A percentile compares a stretch with the other conserved stretches of the same genome.
These are phyloP conservation scores for Caenorhabditis remanei DNA, from an alignment of 1,140 invertebrate species.

Conservation along the genomic window DNA sequence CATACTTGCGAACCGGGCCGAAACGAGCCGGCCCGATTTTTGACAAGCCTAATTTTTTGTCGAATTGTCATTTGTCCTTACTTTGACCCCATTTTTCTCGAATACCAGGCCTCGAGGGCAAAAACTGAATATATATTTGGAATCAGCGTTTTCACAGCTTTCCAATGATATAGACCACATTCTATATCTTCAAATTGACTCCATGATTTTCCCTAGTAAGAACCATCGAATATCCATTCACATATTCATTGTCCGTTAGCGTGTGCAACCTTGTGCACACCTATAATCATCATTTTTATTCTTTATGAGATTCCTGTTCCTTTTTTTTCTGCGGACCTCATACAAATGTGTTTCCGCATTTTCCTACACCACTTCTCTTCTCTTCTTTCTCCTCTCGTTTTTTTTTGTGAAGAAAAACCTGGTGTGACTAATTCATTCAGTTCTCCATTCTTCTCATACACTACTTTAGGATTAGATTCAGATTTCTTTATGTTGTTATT, in stretches of 20 bases:
- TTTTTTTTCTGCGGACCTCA: background rate
- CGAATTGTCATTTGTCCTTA: too few relatives aligned
- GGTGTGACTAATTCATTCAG: conserved; percentile 10
- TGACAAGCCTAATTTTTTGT: too few relatives aligned
- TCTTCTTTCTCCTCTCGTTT: background rate
- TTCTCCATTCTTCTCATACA: too few relatives aligned
- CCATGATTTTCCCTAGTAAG: background rate
- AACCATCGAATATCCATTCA: background rate
- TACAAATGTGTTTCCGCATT: background rate
- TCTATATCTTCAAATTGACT: too few relatives aligned
- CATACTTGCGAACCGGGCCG: too few relatives aligned
- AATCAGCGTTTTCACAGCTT: too few relatives aligned
- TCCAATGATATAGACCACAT: too few relatives aligned
- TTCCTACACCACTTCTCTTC: background rate
- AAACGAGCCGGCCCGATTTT: too few relatives aligned
- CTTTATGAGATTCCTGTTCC: background rate
- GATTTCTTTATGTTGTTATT: background rate
- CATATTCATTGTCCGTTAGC: too few relatives aligned
- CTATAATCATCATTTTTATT: background rate
- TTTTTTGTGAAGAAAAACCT: background rate
- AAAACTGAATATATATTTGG: too few relatives aligned
- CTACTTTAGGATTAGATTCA: background rate
- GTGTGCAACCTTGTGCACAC: background rate
- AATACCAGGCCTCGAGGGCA: too few relatives aligned
- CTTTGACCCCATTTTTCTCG: too few relatives aligned